phyloP scores from a whole-genome alignment of 1,140 invertebrate species.

The Zaprionus kolodkinae region DNA sequence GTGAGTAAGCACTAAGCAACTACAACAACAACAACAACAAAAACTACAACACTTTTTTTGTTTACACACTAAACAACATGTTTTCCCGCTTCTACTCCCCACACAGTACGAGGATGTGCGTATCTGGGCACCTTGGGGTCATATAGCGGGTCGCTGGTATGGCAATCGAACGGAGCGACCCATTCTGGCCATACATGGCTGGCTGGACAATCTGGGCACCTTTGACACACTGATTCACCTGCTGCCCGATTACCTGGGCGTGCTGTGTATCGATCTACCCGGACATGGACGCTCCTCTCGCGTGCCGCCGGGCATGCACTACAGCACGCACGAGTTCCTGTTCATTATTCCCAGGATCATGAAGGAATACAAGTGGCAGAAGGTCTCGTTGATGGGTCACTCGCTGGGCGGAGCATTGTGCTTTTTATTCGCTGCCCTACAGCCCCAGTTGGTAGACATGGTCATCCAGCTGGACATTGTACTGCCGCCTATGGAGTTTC shows the following conservation, averaged over 20 bases:
- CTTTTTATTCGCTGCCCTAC: slow-evolving; percentile 86
- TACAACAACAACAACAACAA: not conserved
- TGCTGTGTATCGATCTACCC: slow-evolving; percentile 89
- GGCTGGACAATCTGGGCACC: slow-evolving; percentile 90
- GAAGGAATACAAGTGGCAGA: slow-evolving; percentile 88
- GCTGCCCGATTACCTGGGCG: slow-evolving; percentile 85
- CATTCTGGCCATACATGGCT: slow-evolving; percentile 90
- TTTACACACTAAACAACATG: slow-evolving; percentile 36
- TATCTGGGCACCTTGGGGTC: slow-evolving; percentile 88
- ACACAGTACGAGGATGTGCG: slow-evolving; percentile 85
- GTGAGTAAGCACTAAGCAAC: slow-evolving; percentile 46
- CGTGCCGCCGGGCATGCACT: slow-evolving; percentile 86
- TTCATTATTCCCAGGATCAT: slow-evolving; percentile 86
- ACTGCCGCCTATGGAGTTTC: slow-evolving; percentile 68
- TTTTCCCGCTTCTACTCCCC: not conserved
- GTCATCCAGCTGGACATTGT: slow-evolving; percentile 87
- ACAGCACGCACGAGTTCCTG: slow-evolving; percentile 85
- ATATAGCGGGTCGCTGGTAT: slow-evolving; percentile 89
- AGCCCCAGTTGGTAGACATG: slow-evolving; percentile 86
- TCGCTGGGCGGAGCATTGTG: slow-evolving; percentile 87
- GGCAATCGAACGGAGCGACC: slow-evolving; percentile 86
- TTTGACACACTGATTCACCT: slow-evolving; percentile 89
- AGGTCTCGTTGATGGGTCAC: slow-evolving; percentile 88
- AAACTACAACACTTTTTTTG: slow-evolving; percentile 19
- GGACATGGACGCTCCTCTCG: slow-evolving; percentile 89